These are phyloP conservation scores for Caradrina kadenii DNA, from an alignment of 2,888 invertebrate species.

Conservation along the genomic window DNA sequence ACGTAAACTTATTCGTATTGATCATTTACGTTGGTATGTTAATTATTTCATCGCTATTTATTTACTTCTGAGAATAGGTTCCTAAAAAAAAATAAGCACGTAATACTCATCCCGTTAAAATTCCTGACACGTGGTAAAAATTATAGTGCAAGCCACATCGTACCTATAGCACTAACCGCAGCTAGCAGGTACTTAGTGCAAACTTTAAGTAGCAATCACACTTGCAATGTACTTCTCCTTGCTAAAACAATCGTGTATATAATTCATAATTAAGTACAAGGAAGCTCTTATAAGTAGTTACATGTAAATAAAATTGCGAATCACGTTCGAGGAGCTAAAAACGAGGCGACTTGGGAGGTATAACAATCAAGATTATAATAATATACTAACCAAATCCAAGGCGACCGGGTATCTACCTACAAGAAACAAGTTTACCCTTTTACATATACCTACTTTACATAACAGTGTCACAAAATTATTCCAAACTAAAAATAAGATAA, in stretches of 20 bases:
- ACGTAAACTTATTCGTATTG: background rate
- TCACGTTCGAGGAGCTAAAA: slow-evolving; percentile 49
- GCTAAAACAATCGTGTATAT: slow-evolving; percentile 29
- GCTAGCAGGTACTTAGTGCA: background rate
- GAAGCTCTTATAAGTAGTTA: slow-evolving; percentile 20
- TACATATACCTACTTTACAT: slow-evolving; percentile 43
- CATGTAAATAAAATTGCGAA: slow-evolving; percentile 44
- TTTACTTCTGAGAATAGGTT: background rate
- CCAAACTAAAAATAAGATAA: slow-evolving; percentile 40
- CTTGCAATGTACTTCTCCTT: slow-evolving; percentile 3
- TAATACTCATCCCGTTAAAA: background rate
- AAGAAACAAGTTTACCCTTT: slow-evolving; percentile 57
- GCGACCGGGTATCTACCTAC: slow-evolving; percentile 31
- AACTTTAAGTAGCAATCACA: slow-evolving; percentile 28
- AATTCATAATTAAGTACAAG: slow-evolving; percentile 35
- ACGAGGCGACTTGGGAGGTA: slow-evolving; percentile 49
- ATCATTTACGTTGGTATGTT: background rate
- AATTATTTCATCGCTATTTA: background rate
- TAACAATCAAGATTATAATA: slow-evolving; percentile 27
- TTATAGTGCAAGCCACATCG: slow-evolving; percentile 4
- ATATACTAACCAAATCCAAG: slow-evolving; percentile 28
- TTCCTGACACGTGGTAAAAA: slow-evolving; percentile 16
- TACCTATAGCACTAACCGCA: background rate
- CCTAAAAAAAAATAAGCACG: background rate
- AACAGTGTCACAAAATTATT: slow-evolving; percentile 37